Evolutionary conservation across 2,113 vertebrate genomes (phyloP), one percentile per base, ranked within the genome.

Genomic region (Sorex fumeus): DNA sequence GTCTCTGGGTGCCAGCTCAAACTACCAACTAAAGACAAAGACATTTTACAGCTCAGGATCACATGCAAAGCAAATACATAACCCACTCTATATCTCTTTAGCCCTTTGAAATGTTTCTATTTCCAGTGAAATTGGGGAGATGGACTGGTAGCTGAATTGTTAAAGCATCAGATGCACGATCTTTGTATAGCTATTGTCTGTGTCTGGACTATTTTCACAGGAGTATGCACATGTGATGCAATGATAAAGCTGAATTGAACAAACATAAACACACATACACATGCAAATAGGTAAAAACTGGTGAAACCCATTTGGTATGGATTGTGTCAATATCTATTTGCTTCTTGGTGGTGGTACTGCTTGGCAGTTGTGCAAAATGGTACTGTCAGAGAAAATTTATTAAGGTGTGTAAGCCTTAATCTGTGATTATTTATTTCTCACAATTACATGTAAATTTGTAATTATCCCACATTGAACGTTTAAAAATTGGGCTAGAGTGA

Each of bases 391-490:
- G 12, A n/a, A 82, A 43, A 82, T 23, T 75, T 23, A 19, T 15
- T 13, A 4, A 60, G 36, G 13, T 28, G 1, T 43, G 13, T 36
- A 82, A 75, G 21, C 5, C 28, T 40, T 40, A 4, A 8, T 75
- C 9, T 43, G 2, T 88, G 18, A n/a, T n/a, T n/a, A n/a, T 57
- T 10, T 90, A 4, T 36, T 91, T 84, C 23, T 4, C 85, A 30
- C 10, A 50, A 4, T 15, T 93, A 3, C 9, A 43, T 76, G 11
- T 78, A n/a, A 45, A 1, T 85, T 19, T 95, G 3, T 71, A 87
- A 84, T 69, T 91, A 45, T 85, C 19, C 36, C 83, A 76, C 2
- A 67, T 27, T 80, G 84, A 70, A 27, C 78, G 50, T 18, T 45
- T 82, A 36, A 87, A 95, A 75, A 82, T 64, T 4, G 53, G 53